Evolutionary conservation across 2,113 vertebrate species (phyloP).

Genomic region (Rhineura floridana): DNA sequence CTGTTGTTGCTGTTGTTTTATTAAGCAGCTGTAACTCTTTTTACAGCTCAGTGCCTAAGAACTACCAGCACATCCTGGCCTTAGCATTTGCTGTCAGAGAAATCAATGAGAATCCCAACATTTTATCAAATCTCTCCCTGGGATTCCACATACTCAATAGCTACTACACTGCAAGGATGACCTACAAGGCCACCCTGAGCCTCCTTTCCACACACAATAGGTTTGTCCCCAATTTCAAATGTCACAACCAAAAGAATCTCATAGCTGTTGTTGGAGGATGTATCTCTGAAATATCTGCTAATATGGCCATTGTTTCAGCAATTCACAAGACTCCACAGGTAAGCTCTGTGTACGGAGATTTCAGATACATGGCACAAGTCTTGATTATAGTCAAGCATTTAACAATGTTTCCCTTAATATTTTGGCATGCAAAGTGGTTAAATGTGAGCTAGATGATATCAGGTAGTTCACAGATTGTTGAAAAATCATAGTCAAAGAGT

Average conservation of each 20-base stretch:
- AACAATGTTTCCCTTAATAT: neutral
- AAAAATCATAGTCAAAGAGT: neutral
- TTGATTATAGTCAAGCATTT: neutral
- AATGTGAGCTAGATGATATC: neutral
- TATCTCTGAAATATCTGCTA: neutral
- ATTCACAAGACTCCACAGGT: slow-evolving; percentile 2
- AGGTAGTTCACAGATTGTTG: neutral
- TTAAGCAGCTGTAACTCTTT: neutral
- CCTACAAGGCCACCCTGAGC: neutral
- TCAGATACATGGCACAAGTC: no score
- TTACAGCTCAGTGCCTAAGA: neutral
- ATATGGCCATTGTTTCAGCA: neutral
- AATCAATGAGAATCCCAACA: neutral
- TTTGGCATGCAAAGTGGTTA: neutral
- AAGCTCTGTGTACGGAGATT: no score
- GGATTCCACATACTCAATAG: slow-evolving; percentile 10
- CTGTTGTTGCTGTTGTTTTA: neutral
- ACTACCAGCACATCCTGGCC: slow-evolving; percentile 1
- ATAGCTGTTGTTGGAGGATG: neutral
- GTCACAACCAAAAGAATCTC: neutral
- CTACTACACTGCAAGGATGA: neutral
- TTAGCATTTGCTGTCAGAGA: neutral
- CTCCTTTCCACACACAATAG: neutral
- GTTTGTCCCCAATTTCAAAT: neutral
- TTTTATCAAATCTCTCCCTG: neutral